These are phyloP conservation scores for Heliothis peltigera DNA, from an alignment of 2,888 invertebrate genomes.

Conservation along the genomic window DNA sequence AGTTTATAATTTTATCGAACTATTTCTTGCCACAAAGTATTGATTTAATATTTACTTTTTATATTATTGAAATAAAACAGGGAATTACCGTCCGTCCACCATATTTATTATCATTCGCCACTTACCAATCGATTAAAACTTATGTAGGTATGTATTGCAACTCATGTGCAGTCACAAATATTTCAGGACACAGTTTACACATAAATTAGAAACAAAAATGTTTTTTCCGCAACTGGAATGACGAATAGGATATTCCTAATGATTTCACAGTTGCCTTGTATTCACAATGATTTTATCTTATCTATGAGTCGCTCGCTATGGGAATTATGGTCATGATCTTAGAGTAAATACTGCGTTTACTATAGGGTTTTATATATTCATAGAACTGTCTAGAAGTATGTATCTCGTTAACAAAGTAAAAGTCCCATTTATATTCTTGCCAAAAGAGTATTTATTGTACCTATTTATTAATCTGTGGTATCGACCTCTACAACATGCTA, in stretches of 20 bases:
- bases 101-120: background rate
- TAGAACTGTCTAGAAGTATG: no score
- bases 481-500: no score
- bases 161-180: no score
- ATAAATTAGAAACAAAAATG: no score
- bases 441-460: no score
- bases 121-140: conserved; percentile 16
- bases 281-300: conserved; percentile 36
- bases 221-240: background rate
- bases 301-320: conserved; percentile 16
- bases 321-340: background rate
- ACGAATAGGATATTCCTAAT: conserved; percentile 25
- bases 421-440: no score
- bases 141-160: no score
- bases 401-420: no score
- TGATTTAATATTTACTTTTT: background rate
- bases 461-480: no score
- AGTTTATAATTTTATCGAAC: conserved; percentile 6
- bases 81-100: background rate
- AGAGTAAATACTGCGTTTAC: background rate
- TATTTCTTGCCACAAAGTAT: conserved; percentile 48
- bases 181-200: no score
- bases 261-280: conserved; percentile 24
- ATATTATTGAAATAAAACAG: background rate
- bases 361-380: background rate